Evolutionary conservation across 1,140 invertebrate species (phyloP).

Genomic region (Maconellicoccus hirsutus): DNA sequence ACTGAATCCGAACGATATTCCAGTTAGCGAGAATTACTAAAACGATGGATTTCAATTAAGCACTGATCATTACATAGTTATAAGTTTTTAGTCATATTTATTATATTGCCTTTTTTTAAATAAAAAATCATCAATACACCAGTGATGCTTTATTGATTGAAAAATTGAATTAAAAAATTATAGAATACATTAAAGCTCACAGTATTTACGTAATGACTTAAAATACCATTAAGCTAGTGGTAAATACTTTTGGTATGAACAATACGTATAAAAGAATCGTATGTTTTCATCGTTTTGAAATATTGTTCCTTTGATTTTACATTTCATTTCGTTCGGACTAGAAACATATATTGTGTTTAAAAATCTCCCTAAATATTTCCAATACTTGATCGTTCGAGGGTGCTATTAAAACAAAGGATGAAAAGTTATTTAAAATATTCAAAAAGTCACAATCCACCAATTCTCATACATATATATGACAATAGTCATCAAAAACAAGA

Average conservation of each 20-base stretch:
- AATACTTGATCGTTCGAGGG: too few relatives aligned
- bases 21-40: neutral
- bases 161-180: slow-evolving; percentile 1
- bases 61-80: neutral
- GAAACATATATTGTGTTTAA: too few relatives aligned
- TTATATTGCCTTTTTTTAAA: neutral
- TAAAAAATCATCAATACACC: neutral
- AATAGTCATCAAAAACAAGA: too few relatives aligned
- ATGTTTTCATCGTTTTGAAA: too few relatives aligned
- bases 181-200: neutral
- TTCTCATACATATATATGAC: too few relatives aligned
- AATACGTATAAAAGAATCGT: too few relatives aligned
- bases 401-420: too few relatives aligned
- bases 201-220: neutral
- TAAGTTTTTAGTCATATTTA: neutral
- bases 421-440: too few relatives aligned
- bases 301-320: too few relatives aligned
- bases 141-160: slow-evolving; percentile 4
- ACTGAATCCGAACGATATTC: neutral
- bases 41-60: neutral
- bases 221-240: neutral
- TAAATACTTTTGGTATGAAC: neutral
- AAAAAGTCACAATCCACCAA: too few relatives aligned
- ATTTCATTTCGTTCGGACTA: too few relatives aligned
- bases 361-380: too few relatives aligned